Percentiles rank a stretch among this genome's conserved stretches.
These are phyloP conservation scores for Crossaster papposus DNA, from an alignment of 53 echinoderm and acorn worm genomes.

Conservation along the genomic window DNA sequence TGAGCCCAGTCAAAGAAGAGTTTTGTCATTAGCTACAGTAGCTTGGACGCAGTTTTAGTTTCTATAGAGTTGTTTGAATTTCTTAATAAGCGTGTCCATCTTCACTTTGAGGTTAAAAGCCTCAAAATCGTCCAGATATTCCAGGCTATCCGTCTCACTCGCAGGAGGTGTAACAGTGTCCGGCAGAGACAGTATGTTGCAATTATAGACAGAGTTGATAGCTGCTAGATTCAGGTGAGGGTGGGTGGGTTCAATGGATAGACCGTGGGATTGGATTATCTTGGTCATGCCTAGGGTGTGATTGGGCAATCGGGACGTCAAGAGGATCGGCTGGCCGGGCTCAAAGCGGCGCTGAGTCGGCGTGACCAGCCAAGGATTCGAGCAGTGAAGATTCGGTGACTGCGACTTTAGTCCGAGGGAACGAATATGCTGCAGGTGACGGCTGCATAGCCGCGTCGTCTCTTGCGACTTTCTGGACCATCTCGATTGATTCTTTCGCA, in stretches of 20 bases:
- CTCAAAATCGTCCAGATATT: conserved; percentile 46
- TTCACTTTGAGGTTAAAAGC: conserved; percentile 33
- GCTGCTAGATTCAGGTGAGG: conserved; percentile 45
- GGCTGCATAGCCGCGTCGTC: conserved; percentile 14
- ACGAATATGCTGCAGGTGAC: conserved; percentile 44
- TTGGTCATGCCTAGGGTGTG: conserved; percentile 1
- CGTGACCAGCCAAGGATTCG: conserved; percentile 25
- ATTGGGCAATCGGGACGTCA: neutral
- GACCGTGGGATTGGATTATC: neutral
- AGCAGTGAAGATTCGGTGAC: neutral
- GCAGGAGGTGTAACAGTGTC: conserved; percentile 25
- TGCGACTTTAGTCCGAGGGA: conserved; percentile 1
- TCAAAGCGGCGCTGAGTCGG: conserved; percentile 38
- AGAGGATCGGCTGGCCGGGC: neutral
- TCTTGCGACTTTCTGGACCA: conserved; percentile 35
- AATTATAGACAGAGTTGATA: conserved; percentile 50
- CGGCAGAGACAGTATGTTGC: conserved; percentile 21
- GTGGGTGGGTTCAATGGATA: conserved; percentile 17
- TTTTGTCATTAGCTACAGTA: neutral
- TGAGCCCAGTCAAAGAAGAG: neutral
- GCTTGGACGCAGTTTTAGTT: neutral
- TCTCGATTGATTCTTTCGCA: neutral
- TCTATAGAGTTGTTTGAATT: conserved; percentile 1
- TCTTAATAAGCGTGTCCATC: conserved; percentile 34
- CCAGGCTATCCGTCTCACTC: conserved; percentile 48